Conservation (phyloP, 37 sponge, comb jelly and placozoan species). For the Amphimedon queenslandica region DNA sequence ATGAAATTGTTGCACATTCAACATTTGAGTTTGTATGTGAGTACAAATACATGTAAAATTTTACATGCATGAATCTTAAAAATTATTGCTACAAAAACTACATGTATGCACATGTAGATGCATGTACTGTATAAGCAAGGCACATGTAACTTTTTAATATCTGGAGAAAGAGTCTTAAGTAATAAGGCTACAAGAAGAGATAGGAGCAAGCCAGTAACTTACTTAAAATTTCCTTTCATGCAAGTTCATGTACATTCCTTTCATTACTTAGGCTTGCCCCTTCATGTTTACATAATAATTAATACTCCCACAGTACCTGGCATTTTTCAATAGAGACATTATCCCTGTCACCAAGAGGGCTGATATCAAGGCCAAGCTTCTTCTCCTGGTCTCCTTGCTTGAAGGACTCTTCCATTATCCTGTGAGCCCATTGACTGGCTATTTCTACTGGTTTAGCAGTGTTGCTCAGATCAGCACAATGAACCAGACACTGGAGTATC, state of each 20-base stretch:
- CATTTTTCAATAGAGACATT: conserved; percentile 56
- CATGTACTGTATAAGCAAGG: too few relatives aligned
- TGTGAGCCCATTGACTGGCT: conserved; percentile 53
- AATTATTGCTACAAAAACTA: too few relatives aligned
- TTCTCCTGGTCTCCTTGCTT: conserved; percentile 81
- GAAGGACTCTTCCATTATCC: conserved; percentile 72
- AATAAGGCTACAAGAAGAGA: neutral
- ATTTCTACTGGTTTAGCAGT: conserved; percentile 50
- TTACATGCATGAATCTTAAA: too few relatives aligned
- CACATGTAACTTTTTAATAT: too few relatives aligned
- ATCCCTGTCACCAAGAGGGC: conserved; percentile 65
- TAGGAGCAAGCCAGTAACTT: too few relatives aligned
- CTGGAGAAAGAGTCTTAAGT: too few relatives aligned
- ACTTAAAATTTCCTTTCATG: too few relatives aligned
- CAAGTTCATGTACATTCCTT: too few relatives aligned
- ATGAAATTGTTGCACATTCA: neutral
- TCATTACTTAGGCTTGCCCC: too few relatives aligned
- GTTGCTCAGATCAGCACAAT: conserved; percentile 89
- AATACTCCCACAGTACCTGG: conserved; percentile 61
- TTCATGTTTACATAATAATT: too few relatives aligned
- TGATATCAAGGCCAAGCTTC: conserved; percentile 46
- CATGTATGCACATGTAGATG: too few relatives aligned
- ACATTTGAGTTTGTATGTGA: too few relatives aligned
- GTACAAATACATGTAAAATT: neutral
- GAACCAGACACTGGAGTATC: conserved; percentile 74